Percentiles rank a stretch among this genome's conserved stretches.
These are phyloP conservation scores for Mesorhabditis spiculigera DNA, from an alignment of 2,888 invertebrate species.

Conservation along the genomic window DNA sequence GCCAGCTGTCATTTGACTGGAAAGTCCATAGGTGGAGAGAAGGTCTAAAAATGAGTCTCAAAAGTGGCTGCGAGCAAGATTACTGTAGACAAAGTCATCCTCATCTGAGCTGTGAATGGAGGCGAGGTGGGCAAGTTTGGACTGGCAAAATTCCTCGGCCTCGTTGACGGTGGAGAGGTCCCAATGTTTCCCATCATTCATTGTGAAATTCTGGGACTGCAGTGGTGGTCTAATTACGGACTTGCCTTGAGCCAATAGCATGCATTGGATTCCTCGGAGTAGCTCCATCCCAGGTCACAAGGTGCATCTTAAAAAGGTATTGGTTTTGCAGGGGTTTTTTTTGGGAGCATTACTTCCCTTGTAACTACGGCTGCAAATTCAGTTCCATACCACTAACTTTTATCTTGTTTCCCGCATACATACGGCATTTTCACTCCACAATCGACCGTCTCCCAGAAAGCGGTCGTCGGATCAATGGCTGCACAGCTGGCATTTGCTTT, in stretches of 20 bases:
- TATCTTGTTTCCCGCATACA: conserved; percentile 6
- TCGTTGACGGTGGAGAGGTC: not conserved
- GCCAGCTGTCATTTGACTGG: conserved; percentile 2
- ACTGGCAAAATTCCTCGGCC: not conserved
- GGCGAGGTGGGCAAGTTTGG: not conserved
- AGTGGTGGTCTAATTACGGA: not conserved
- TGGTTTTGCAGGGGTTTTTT: not conserved
- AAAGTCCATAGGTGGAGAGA: not conserved
- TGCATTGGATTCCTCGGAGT: not conserved
- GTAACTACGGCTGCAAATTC: too few relatives aligned
- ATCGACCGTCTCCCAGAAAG: not conserved
- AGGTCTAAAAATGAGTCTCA: not conserved
- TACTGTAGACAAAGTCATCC: conserved; percentile 1
- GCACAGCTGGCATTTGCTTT: not conserved
- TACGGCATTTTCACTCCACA: not conserved
- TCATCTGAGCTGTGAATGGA: conserved; percentile 1
- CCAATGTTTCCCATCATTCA: not conserved
- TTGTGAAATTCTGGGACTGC: not conserved
- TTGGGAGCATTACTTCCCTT: too few relatives aligned
- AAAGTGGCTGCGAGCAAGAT: not conserved
- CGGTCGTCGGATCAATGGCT: not conserved
- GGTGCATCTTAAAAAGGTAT: not conserved
- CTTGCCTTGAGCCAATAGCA: conserved; percentile 2
- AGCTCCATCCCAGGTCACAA: not conserved
- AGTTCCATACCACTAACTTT: not conserved